Evolutionary conservation across 2,113 vertebrate species (phyloP).

Genomic region (Entelurus aequoreus): DNA sequence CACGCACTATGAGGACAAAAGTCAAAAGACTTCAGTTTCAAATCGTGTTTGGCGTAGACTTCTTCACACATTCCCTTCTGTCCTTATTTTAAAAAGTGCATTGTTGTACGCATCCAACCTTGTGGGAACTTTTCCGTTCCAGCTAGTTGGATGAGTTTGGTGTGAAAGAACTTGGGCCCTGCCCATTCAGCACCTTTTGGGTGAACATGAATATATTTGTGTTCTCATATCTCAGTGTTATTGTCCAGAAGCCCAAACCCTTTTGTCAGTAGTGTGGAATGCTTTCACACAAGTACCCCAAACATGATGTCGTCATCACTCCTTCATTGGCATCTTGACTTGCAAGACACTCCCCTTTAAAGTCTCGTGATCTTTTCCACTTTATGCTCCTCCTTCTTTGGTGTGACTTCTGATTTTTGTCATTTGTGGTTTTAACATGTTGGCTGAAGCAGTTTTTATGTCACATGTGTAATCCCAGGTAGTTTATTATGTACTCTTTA

Average conservation of each 20-base stretch:
- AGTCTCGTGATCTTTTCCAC: constrained; percentile 1
- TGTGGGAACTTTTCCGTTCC: too few relatives aligned
- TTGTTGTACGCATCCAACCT: too few relatives aligned
- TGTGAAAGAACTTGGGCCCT: too few relatives aligned
- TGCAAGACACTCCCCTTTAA: constrained; percentile 3
- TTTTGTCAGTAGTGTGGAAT: neutral
- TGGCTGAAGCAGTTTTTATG: neutral
- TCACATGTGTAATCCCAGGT: neutral
- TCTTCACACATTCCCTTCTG: too few relatives aligned
- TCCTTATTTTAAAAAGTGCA: too few relatives aligned
- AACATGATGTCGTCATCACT: constrained; percentile 2
- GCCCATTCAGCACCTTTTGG: too few relatives aligned
- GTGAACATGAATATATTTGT: neutral
- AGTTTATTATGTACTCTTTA: neutral
- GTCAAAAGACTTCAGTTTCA: too few relatives aligned
- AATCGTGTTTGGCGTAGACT: neutral
- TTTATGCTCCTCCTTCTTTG: neutral
- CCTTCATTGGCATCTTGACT: constrained; percentile 15
- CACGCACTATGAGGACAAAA: neutral
- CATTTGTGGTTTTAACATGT: neutral
- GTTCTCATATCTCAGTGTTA: neutral
- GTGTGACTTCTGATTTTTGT: constrained; percentile 15
- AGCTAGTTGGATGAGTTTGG: too few relatives aligned
- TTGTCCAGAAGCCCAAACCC: neutral
- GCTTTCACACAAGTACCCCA: neutral